phyloP scores from a whole-genome alignment of 2,797 vertebrate species.

The Lagodon rhomboides region DNA sequence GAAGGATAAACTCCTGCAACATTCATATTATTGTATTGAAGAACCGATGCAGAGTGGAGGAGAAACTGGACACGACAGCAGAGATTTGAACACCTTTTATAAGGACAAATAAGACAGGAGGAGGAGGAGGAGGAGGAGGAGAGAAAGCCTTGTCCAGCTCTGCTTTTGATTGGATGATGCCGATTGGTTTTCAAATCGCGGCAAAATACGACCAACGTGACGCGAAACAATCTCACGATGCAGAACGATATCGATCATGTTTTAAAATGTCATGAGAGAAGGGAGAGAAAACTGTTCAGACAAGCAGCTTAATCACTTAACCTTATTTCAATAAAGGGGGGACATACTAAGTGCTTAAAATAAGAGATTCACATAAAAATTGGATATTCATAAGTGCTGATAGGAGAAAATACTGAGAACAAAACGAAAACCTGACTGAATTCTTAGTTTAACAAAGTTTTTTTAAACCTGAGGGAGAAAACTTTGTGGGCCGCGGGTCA shows the following conservation, averaged over 20 bases:
- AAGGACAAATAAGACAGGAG: constrained; percentile 84
- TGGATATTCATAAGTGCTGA: constrained; percentile 14
- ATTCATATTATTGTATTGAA: constrained; percentile 95
- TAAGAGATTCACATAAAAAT: constrained; percentile 15
- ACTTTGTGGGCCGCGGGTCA: constrained; percentile 31
- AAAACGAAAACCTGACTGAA: constrained; percentile 20
- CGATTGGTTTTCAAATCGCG: constrained; percentile 40
- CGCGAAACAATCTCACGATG: constrained; percentile 26
- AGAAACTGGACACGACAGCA: constrained; percentile 83
- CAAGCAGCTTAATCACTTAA: constrained; percentile 16
- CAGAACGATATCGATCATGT: constrained; percentile 16
- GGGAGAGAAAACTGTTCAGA: constrained; percentile 23
- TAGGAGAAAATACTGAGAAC: constrained; percentile 10
- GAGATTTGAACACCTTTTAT: constrained; percentile 74
- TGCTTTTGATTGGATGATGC: constrained; percentile 59
- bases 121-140: constrained; percentile 32
- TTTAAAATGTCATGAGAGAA: constrained; percentile 18
- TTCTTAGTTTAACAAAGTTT: not conserved
- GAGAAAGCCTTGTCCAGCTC: constrained; percentile 41
- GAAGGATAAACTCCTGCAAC: constrained; percentile 95
- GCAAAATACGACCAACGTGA: constrained; percentile 45
- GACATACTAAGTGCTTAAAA: constrained; percentile 14
- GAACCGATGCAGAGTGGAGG: constrained; percentile 87
- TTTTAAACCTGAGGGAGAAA: constrained; percentile 55
- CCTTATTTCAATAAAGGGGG: constrained; percentile 17